Base-by-base conservation (phyloP, 2,797 vertebrate genomes). In the Microctenopoma lineatum region DNA sequence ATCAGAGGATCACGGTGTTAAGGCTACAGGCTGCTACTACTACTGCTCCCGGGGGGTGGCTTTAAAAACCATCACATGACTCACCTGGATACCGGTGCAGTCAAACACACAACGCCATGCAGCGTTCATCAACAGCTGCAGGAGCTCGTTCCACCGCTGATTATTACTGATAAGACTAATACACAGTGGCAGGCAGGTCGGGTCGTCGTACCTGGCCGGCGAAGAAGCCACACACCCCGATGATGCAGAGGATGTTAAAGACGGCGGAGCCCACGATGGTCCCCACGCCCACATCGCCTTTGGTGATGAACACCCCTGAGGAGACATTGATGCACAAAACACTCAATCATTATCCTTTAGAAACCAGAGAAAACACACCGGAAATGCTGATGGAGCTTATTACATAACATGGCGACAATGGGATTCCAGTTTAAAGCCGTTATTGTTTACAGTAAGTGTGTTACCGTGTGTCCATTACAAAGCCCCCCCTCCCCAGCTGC, bases 221-320 rank as follows among this genome's bases (percentile, higher is more conserved):
- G 45, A 98, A 97, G 86, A 98, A 92, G 73, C 97, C 97, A 29
- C 97, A 98, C 67, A 98, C 96, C 0, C 97, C 97, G 13, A 98
- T 96, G 90, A 98, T 98, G 79, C 97, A 98, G 81, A 98, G 95
- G 69, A 98, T 97, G 90, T 98, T 97, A 91, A 98, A 98, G 48
- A 98, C 96, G 0, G 97, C 97, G 0, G 97, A 98, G 64, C 97
- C 97, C 66, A 98, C 97, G 0, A 98, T 98, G 80, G 97, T 98
- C 55, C 97, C 97, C 34, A 98, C 96, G 0, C 97, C 97, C 6
- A 98, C 96, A 0, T 98, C 97, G 26, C 97, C 96, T 87, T 96
- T 97, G 55, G 97, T 97, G 88, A 98, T 95, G 89, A 98, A 98
- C 77, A 98, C 97, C 6, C 97, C 97, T 98, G 92, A 36, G 47